Base-by-base conservation (phyloP, 2,797 vertebrate species). In the Myripristis jacobus region DNA sequence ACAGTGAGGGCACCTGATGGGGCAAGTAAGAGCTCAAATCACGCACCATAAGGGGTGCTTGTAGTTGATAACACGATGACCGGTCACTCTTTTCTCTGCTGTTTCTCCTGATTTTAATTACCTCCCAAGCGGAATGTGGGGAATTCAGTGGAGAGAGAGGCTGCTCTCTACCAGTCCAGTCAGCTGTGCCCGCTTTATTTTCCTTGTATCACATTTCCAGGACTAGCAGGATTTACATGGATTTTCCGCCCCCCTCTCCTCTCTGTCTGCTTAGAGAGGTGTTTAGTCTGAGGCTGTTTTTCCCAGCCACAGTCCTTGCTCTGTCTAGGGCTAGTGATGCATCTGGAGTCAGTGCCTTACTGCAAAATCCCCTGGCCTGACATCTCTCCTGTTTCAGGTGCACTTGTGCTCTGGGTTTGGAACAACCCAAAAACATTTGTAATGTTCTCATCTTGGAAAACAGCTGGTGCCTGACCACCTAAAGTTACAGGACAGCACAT, bases 211-310 rank as follows among this genome's bases (percentile, higher is more conserved):
- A 62, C 80, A 84, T 94, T 92, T 93, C 90, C 76, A 92, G 79
- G 76, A 87, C 84, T 70, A 38, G 84, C 81, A 83, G 84, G 92
- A 92, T 92, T 92, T 92, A 87, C 86, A 88, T 87, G 85, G 82
- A 88, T 81, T 88, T 86, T 78, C 79, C 88, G 76, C 78, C 66
- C 60, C 73, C 69, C 71, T 55, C 75, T 56, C 59, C 47, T 54
- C 62, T 80, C 81, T 75, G 87, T 88, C 90, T 89, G 77, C 83
- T 88, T 67, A n/a, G 57, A 89, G 75, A 87, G 86, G 80, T 93
- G 93, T 94, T 94, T 94, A 93, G 93, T 94, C 93, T 94, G 90
- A 88, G 81, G 85, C 87, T 84, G 88, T 86, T 92, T 93, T 93
- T 93, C 90, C 89, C 92, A 93, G 89, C 82, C 67, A 67, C 72